Percentiles rank a stretch among this genome's conserved stretches.
These are phyloP conservation scores for Argentina silus DNA, from an alignment of 2,797 vertebrate genomes.

Conservation along the genomic window DNA sequence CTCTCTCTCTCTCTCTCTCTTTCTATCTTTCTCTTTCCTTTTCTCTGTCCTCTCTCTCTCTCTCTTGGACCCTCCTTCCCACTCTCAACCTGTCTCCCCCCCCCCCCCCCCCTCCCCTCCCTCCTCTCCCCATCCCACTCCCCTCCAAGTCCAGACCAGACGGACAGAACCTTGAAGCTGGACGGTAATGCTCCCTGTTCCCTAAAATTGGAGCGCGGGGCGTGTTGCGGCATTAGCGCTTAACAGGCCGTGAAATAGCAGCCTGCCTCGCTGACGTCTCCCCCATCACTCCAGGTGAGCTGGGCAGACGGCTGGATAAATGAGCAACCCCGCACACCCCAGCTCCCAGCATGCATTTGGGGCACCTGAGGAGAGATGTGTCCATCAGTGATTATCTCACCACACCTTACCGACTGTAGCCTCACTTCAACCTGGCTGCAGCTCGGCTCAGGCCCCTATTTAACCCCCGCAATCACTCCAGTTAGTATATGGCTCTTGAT, in stretches of 20 bases:
- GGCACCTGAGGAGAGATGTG: constrained; percentile 70
- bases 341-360: constrained; percentile 58
- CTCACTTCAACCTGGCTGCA: background rate
- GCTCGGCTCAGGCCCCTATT: background rate
- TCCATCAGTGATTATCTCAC: constrained; percentile 73
- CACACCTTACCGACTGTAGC: constrained; percentile 47
- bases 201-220: constrained; percentile 85
- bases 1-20: background rate
- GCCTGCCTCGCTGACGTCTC: constrained; percentile 86
- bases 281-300: constrained; percentile 84
- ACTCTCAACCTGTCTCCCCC: constrained; percentile 4
- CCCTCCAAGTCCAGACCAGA: constrained; percentile 63
- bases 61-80: background rate
- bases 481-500: too few species aligned
- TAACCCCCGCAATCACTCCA: background rate
- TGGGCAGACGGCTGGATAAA: constrained; percentile 85
- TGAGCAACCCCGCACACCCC: constrained; percentile 61
- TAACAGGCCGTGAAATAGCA: constrained; percentile 98
- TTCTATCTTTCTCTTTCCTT: too few species aligned
- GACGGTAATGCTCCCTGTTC: constrained; percentile 81
- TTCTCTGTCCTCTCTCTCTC: too few species aligned
- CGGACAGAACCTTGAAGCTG: constrained; percentile 77
- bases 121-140: background rate
- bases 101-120: background rate
- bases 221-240: constrained; percentile 90